A percentile compares a stretch with the other conserved stretches of the same genome.
phyloP scores from a whole-genome alignment of 2,888 invertebrate genomes.

The Cerastoderma edule region DNA sequence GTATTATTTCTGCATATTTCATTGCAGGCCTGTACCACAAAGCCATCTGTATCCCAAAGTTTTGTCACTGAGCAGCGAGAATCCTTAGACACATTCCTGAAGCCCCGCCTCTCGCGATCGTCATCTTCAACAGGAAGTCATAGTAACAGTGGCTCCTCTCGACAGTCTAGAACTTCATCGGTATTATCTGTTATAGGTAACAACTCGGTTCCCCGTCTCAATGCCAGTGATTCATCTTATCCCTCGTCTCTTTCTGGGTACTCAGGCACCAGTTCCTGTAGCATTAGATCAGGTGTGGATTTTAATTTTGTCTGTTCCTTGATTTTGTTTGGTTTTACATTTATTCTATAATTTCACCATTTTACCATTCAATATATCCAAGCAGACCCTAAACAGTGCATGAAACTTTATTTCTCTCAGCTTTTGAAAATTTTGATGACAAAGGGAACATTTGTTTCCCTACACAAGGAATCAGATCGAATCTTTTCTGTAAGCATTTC shows the following conservation, averaged over 20 bases:
- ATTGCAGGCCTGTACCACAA: no score
- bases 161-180: slow-evolving; percentile 17
- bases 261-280: slow-evolving; percentile 10
- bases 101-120: slow-evolving; percentile 22
- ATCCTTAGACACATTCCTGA: slow-evolving; percentile 12
- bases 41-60: no score
- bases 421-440: no score
- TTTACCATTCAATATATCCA: no score
- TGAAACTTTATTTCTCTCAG: no score
- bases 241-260: slow-evolving; percentile 22
- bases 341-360: not conserved
- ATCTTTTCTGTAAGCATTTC: no score
- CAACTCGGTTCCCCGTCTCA: not conserved
- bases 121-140: slow-evolving; percentile 16
- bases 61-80: slow-evolving; percentile 5
- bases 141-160: slow-evolving; percentile 3
- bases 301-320: not conserved
- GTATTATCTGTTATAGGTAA: not conserved
- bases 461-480: no score
- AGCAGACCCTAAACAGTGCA: no score
- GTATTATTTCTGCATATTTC: no score
- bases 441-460: no score
- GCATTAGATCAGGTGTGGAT: slow-evolving; percentile 14
- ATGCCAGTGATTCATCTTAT: slow-evolving; percentile 20
- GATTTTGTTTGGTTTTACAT: no score